Evolutionary conservation across 2,888 invertebrate species (phyloP), one percentile per base, ranked within the genome.

Genomic region (Drosophila subquinaria): DNA sequence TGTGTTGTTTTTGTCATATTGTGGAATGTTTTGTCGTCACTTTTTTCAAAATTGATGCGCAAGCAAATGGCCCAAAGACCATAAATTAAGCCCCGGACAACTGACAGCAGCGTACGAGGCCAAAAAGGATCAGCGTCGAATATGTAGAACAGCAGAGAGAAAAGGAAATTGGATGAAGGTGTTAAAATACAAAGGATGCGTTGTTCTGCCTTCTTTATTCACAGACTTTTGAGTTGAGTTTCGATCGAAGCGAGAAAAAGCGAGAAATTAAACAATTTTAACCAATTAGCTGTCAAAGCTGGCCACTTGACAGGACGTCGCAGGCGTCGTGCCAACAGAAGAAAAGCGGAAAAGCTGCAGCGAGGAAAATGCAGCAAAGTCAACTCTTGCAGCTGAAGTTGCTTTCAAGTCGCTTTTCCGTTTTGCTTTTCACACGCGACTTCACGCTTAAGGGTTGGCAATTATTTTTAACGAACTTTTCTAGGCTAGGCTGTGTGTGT

Each of bases 21-120:
- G 91, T 91, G 91, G 91, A 91, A 91, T 91, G 90, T 91, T 91
- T 91, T 91, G 91, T 91, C 91, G 90, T 91, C 91, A 91, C 91
- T 88, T 91, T 90, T 87, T 72, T 50, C 17, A 57, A 72, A 63
- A 60, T 77, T 79, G 81, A 85, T 78, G 74, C 73, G 74, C 77
- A 75, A 75, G 80, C 79, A 89, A 80, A 85, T 89, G 81, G 82
- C 85, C 87, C 87, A 86, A 90, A 90, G 91, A 84, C 91, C 91
- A 91, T 91, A 91, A 91, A 91, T 91, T 91, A 91, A 75, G 74
- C 64, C 80, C 53, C 75, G 74, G 77, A 11, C 33, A 74, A 82
- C 66, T 84, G 88, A 88, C 84, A 88, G 86, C 84, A 85, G 86
- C 76, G 65, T 30, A 56, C 53, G 51, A 62, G 66, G 73, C 69